Evolutionary conservation across 2,113 vertebrate genomes (phyloP).

Genomic region (Mesoclemmys tuberculata): DNA sequence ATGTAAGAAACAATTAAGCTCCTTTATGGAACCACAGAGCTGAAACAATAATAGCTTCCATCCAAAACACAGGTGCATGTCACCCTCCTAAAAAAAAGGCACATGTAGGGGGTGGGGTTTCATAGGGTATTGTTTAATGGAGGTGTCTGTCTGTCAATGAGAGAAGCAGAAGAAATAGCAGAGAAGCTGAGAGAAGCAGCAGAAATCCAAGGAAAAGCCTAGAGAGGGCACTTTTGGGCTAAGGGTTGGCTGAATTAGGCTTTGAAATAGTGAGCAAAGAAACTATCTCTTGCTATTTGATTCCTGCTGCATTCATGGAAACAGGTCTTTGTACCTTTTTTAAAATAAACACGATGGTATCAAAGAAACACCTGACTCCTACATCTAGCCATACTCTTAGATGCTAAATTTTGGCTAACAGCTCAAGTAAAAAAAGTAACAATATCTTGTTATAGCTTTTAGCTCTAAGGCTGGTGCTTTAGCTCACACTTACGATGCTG

Average conservation of each 20-base stretch:
- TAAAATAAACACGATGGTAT: background rate
- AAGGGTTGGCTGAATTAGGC: background rate
- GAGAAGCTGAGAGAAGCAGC: background rate
- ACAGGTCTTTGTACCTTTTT: background rate
- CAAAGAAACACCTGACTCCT: background rate
- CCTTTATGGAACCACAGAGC: background rate
- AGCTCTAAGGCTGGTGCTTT: conserved; percentile 56
- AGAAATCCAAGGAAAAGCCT: background rate
- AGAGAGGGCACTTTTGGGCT: background rate
- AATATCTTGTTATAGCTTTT: conserved; percentile 38
- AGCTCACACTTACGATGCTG: conserved; percentile 49
- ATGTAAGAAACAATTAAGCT: background rate
- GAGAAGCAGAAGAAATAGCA: background rate
- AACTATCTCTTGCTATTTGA: background rate
- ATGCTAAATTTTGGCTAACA: background rate
- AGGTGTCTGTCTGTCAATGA: background rate
- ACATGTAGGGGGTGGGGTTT: background rate
- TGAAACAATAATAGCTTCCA: background rate
- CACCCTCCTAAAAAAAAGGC: background rate
- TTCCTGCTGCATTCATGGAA: background rate
- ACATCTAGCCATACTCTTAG: background rate
- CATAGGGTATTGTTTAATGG: background rate
- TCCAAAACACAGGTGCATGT: background rate
- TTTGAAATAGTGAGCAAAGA: background rate
- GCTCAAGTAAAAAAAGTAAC: background rate